Evolutionary conservation across 2,888 invertebrate species (phyloP).

Genomic region (Ophioninae sp.): DNA sequence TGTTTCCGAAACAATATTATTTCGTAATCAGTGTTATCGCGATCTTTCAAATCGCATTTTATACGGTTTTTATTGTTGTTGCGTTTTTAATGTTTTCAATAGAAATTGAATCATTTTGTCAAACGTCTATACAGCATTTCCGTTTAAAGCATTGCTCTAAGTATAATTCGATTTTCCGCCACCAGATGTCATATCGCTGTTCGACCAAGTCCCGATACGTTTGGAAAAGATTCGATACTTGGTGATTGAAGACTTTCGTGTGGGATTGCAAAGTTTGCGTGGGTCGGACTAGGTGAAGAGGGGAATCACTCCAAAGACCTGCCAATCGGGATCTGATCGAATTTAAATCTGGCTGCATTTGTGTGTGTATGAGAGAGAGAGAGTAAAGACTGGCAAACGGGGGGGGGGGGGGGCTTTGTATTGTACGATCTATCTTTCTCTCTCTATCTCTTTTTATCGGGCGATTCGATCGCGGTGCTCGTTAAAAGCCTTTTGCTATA

Average conservation of each 20-base stretch:
- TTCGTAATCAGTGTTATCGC: too few relatives aligned
- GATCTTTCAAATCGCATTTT: too few relatives aligned
- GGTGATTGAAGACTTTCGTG: not conserved
- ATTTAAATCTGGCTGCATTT: constrained; percentile 45
- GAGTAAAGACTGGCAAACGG: constrained; percentile 1
- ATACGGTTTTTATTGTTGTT: too few relatives aligned
- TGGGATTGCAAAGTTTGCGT: not conserved
- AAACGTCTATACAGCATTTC: too few relatives aligned
- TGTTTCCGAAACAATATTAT: too few relatives aligned
- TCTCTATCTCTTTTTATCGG: constrained; percentile 68
- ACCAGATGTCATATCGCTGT: too few relatives aligned
- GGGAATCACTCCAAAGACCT: constrained; percentile 49
- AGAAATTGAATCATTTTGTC: too few relatives aligned
- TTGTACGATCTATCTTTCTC: constrained; percentile 60
- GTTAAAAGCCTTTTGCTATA: constrained; percentile 69
- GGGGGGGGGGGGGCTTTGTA: constrained; percentile 49
- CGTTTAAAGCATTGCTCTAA: too few relatives aligned
- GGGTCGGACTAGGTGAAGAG: not conserved
- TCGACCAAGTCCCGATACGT: not conserved
- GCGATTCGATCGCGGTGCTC: constrained; percentile 71
- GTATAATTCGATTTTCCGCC: too few relatives aligned
- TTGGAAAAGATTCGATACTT: not conserved
- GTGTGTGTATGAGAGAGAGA: not conserved
- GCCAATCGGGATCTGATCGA: constrained; percentile 55
- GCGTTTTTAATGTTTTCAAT: too few relatives aligned